Conservation (phyloP, 2,797 vertebrate species). For the Sardinella longiceps region DNA sequence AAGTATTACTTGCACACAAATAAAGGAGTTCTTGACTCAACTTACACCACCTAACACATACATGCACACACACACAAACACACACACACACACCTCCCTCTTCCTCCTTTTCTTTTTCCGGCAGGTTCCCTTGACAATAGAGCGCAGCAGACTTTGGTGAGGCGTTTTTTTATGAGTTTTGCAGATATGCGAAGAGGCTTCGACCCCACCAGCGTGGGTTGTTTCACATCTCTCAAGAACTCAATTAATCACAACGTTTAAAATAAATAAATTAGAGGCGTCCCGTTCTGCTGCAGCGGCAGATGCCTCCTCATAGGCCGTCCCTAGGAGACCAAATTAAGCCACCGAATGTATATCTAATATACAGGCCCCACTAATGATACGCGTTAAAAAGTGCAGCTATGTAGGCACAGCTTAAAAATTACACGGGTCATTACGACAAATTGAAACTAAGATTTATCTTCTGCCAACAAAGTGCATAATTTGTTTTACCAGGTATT, state of each 20-base stretch:
- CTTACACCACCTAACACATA: not conserved
- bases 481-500: conserved; percentile 76
- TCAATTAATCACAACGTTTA: conserved; percentile 77
- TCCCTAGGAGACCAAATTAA: conserved; percentile 78
- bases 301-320: conserved; percentile 74
- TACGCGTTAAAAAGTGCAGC: conserved; percentile 70
- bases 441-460: conserved; percentile 77
- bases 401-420: conserved; percentile 74
- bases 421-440: conserved; percentile 78
- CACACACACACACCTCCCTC: not conserved
- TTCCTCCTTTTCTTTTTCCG: not conserved
- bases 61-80: not conserved
- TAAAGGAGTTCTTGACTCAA: not conserved
- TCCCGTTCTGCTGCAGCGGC: conserved; percentile 63
- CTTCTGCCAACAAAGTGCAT: conserved; percentile 73
- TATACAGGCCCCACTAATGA: conserved; percentile 77
- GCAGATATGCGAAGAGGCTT: conserved; percentile 46
- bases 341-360: conserved; percentile 76
- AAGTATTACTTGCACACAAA: not conserved
- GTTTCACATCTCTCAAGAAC: conserved; percentile 69
- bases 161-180: conserved; percentile 54
- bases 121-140: conserved; percentile 11
- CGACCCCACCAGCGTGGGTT: conserved; percentile 54
- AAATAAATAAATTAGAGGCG: conserved; percentile 79
- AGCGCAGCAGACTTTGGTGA: not conserved